Base-by-base conservation (phyloP, 2,797 vertebrate genomes). In the Bradypodion ventrale region DNA sequence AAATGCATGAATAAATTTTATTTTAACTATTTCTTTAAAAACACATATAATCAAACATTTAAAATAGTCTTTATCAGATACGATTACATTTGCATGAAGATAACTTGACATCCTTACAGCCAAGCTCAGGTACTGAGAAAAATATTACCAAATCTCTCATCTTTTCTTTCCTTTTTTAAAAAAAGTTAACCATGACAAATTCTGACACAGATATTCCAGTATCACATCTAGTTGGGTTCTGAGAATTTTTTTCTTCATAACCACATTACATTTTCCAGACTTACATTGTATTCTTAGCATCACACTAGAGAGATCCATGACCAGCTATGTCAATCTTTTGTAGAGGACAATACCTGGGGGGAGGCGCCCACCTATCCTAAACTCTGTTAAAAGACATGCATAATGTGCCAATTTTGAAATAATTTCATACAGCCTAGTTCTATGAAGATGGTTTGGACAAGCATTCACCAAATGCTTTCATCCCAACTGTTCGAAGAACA, bases 11-110 rank as follows among this genome's bases (percentile, higher is more conserved):
- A 66, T 19, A 10, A 49, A 16, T n/a, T 16, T 49, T 32, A 66
- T 66, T 83, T 66, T 69, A 16, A 68, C 77, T 75, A 13, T 5
- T 66, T 27, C 62, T 63, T 85, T 79, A 75, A 52, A 59, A 49
- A 40, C 0, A 5, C 12, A 63, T 3, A 23, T 12, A 9, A 82
- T 6, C 73, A 82, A 65, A 7, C 13, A 63, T 6, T 74, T 12
- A 6, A 21, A 35, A 19, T 80, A 15, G 8, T 78, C 44, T 68
- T 69, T 49, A 35, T 16, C 35, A 56, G 16, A 16, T 56, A 56
- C 56, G 56, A 56, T 5, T 56, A 56, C 19, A 21, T 21, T 56
- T 56, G 13, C 5, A 56, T 56, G 52, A 56, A 56, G 21, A 56
- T 16, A 56, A 21, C 10, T 56, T 19, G n/a, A 16, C 4, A 56